Evolutionary conservation across 1,140 invertebrate genomes (phyloP).

Genomic region (Drosophila repletoides): DNA sequence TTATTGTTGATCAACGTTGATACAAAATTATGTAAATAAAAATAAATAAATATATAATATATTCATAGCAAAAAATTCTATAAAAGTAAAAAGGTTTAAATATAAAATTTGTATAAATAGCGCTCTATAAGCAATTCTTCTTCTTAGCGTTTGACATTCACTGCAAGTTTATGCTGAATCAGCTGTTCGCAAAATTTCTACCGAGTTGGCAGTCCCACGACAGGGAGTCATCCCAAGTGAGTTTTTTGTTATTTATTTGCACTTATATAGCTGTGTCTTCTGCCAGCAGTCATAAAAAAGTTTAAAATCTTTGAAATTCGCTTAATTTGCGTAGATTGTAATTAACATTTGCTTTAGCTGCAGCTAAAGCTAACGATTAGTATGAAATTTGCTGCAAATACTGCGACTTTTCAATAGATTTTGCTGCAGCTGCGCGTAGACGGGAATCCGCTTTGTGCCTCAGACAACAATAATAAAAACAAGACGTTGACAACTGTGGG

Average conservation of each 20-base stretch:
- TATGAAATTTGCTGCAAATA: background rate
- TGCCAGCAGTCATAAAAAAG: background rate
- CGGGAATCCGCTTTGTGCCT: background rate
- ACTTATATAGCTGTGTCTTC: background rate
- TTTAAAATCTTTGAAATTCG: background rate
- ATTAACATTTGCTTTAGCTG: conserved; percentile 1
- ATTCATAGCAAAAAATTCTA: background rate
- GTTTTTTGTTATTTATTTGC: conserved; percentile 4
- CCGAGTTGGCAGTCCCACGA: background rate
- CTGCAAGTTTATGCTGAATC: background rate
- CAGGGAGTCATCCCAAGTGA: background rate
- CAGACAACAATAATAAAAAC: conserved; percentile 16
- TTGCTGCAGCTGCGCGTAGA: conserved; percentile 31
- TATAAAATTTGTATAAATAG: too few species aligned
- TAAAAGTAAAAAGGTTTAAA: too few species aligned
- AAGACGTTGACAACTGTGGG: background rate
- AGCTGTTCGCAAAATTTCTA: background rate
- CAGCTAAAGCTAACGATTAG: background rate
- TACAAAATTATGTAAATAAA: too few species aligned
- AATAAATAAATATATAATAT: background rate
- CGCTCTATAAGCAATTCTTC: background rate
- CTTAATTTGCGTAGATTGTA: background rate
- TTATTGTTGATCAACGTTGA: too few species aligned
- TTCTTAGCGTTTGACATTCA: conserved; percentile 5
- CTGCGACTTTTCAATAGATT: background rate